Conservation (phyloP, 2,113 vertebrate species). For the Ploceus nigricollis region DNA sequence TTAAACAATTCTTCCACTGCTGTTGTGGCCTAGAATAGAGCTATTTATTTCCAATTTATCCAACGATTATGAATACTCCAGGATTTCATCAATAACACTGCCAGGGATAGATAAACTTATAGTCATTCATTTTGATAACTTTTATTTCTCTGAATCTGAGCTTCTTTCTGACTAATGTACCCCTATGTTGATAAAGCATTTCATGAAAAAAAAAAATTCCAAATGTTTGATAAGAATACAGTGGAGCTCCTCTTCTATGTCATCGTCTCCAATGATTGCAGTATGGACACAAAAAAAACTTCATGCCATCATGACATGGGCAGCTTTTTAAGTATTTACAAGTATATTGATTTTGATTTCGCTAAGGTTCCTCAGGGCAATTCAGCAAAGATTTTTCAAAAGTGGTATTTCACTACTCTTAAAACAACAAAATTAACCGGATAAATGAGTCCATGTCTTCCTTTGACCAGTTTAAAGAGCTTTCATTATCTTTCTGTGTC, state of each 20-base stretch:
- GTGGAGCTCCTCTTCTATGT: background rate
- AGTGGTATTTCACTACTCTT: background rate
- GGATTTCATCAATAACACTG: background rate
- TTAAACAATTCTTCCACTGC: background rate
- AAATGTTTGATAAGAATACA: background rate
- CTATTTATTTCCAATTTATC: background rate
- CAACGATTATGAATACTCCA: background rate
- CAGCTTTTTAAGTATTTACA: background rate
- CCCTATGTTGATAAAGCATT: background rate
- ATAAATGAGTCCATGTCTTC: background rate
- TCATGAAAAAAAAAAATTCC: background rate
- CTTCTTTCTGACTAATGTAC: background rate
- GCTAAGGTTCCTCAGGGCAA: background rate
- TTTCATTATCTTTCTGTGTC: background rate
- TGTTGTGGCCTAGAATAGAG: background rate
- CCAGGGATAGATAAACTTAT: background rate
- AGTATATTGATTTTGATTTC: background rate
- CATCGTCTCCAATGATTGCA: background rate
- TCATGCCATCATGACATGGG: background rate
- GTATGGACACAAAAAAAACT: background rate
- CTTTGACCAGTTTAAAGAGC: slow-evolving; percentile 43
- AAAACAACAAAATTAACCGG: background rate
- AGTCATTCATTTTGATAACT: background rate
- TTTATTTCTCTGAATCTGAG: background rate
- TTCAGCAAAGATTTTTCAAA: slow-evolving; percentile 26